Percentiles rank a stretch among this genome's conserved stretches.
Conservation (phyloP, 2,113 vertebrate genomes). For the Psophia crepitans region DNA sequence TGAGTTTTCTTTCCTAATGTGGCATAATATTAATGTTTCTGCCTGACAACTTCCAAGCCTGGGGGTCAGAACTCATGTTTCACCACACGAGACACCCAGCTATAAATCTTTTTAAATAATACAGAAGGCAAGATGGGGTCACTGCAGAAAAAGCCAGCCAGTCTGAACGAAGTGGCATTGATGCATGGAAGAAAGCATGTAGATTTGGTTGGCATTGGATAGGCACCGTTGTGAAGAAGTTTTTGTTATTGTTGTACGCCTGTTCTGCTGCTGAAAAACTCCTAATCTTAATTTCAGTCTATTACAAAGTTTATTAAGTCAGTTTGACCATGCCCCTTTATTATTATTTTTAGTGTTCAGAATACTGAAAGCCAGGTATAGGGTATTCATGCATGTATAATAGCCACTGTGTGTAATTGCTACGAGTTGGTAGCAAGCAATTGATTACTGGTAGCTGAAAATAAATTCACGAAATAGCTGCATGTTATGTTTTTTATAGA, state of each 20-base stretch:
- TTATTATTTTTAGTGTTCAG: slow-evolving; percentile 16
- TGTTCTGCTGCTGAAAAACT: neutral
- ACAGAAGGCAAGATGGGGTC: slow-evolving; percentile 87
- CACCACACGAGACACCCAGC: slow-evolving; percentile 84
- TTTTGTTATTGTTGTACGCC: neutral
- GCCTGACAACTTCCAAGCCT: slow-evolving; percentile 80
- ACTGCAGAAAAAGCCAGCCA: slow-evolving; percentile 88
- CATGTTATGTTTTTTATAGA: neutral
- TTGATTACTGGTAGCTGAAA: neutral
- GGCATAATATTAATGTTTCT: slow-evolving; percentile 92
- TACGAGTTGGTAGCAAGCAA: neutral
- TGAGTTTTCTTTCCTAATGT: slow-evolving; percentile 68
- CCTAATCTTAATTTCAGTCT: neutral
- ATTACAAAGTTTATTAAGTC: slow-evolving; percentile 8
- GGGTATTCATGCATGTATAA: neutral
- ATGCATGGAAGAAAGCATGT: slow-evolving; percentile 81
- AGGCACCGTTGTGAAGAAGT: neutral
- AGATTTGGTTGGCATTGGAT: slow-evolving; percentile 46
- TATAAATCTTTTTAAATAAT: slow-evolving; percentile 98
- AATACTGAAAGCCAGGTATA: neutral
- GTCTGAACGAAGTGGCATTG: slow-evolving; percentile 92
- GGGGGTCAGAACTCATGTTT: slow-evolving; percentile 90
- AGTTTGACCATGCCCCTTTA: neutral
- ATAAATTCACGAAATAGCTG: neutral
- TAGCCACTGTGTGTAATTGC: neutral